A percentile compares a stretch with the other conserved stretches of the same genome.
phyloP scores from a whole-genome alignment of 2,888 invertebrate genomes.

The Beris chalybata region DNA sequence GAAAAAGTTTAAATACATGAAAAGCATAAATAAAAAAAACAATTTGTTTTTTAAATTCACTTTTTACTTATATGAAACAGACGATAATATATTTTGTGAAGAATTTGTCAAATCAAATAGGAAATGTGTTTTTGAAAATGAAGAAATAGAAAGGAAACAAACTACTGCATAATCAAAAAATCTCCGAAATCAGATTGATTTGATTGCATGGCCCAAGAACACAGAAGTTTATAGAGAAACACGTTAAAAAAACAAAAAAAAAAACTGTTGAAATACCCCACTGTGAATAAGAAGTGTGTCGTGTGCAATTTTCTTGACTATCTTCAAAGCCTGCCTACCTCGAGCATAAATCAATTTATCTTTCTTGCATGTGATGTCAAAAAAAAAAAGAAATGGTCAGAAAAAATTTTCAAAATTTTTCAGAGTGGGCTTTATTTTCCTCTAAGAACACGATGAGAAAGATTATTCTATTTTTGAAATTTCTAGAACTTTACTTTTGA shows the following conservation, averaged over 20 bases:
- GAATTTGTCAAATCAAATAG: too few relatives aligned
- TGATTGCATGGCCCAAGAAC: too few relatives aligned
- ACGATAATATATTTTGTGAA: too few relatives aligned
- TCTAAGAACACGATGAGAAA: not conserved
- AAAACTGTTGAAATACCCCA: too few relatives aligned
- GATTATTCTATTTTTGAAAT: constrained; percentile 23
- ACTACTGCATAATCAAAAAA: too few relatives aligned
- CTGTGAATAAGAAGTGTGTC: constrained; percentile 8
- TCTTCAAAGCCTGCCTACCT: not conserved
- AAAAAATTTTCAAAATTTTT: not conserved
- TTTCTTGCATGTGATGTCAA: constrained; percentile 1
- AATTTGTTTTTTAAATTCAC: constrained; percentile 26
- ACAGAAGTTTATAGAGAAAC: too few relatives aligned
- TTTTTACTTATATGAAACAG: not conserved
- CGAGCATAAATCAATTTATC: not conserved
- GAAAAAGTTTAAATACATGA: constrained; percentile 25
- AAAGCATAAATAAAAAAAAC: constrained; percentile 22
- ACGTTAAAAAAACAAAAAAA: too few relatives aligned
- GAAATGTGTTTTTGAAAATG: too few relatives aligned
- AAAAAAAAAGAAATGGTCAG: not conserved
- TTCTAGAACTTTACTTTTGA: constrained; percentile 16
- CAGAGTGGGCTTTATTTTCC: too few relatives aligned
- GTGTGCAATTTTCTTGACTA: constrained; percentile 11
- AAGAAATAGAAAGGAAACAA: too few relatives aligned
- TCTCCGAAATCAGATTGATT: too few relatives aligned